Evolutionary conservation across 2,797 vertebrate genomes (phyloP).

Genomic region (Amniataba percoides): DNA sequence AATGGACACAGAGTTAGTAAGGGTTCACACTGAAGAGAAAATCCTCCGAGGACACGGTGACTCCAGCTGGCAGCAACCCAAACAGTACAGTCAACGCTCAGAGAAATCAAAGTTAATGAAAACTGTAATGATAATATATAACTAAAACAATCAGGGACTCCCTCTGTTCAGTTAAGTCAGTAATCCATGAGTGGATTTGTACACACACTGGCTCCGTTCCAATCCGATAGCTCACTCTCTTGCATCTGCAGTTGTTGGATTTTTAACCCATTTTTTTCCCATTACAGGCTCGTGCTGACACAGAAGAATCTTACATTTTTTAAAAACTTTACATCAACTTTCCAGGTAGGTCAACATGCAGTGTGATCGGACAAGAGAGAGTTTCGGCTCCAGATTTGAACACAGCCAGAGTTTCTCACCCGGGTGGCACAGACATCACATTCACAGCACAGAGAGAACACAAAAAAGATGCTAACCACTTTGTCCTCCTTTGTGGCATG

Average conservation of each 20-base stretch:
- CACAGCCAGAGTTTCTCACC: conserved; percentile 50
- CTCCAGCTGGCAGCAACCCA: conserved; percentile 34
- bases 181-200: conserved; percentile 68
- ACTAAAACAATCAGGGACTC: conserved; percentile 37
- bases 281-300: conserved; percentile 12
- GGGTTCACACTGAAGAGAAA: conserved; percentile 42
- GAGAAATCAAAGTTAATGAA: conserved; percentile 45
- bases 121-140: not conserved
- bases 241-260: conserved; percentile 34
- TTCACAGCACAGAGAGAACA: conserved; percentile 72
- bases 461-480: conserved; percentile 97
- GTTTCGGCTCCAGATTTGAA: conserved; percentile 60
- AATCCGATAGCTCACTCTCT: conserved; percentile 52
- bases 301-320: not conserved
- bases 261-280: conserved; percentile 9
- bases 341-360: conserved; percentile 25
- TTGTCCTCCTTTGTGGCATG: conserved; percentile 99
- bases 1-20: conserved; percentile 84
- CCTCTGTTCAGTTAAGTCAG: conserved; percentile 58
- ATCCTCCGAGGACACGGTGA: conserved; percentile 38
- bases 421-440: conserved; percentile 63
- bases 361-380: conserved; percentile 30
- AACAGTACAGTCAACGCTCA: conserved; percentile 34
- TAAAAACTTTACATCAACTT: conserved; percentile 2
- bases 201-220: conserved; percentile 63